A percentile compares a stretch with the other conserved stretches of the same genome.
Conservation (phyloP, 2,888 invertebrate genomes). For the Pollenia amentaria region DNA sequence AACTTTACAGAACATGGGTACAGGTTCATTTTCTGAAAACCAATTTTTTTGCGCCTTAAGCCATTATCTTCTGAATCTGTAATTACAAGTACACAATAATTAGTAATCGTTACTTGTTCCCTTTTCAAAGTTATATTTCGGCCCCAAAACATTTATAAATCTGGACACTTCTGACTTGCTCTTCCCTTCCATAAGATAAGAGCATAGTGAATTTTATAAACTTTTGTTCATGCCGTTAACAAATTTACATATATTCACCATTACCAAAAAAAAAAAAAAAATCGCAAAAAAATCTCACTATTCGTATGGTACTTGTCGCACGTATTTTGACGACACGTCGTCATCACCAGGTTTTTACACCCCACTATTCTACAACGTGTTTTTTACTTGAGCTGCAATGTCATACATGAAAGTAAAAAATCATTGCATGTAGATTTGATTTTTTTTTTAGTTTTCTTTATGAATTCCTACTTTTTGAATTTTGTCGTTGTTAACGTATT, state of each 20-base stretch:
- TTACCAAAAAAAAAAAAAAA: conserved; percentile 27
- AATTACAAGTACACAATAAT: too few species aligned
- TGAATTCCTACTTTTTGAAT: conserved; percentile 74
- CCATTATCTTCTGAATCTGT: too few species aligned
- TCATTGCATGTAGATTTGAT: conserved; percentile 41
- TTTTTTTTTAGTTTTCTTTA: conserved; percentile 65
- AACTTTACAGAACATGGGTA: too few species aligned
- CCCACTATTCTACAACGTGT: conserved; percentile 1
- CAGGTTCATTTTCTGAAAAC: too few species aligned
- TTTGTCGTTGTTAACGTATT: conserved; percentile 76
- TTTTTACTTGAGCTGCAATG: conserved; percentile 3
- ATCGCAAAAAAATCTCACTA: background rate
- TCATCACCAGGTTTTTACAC: conserved; percentile 22
- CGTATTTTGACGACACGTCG: conserved; percentile 62
- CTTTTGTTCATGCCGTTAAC: conserved; percentile 46
- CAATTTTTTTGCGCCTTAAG: too few species aligned
- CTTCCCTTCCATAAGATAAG: background rate
- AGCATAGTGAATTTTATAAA: background rate
- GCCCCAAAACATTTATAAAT: background rate
- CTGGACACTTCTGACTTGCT: conserved; percentile 6
- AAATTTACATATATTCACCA: conserved; percentile 61
- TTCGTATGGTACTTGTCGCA: conserved; percentile 43
- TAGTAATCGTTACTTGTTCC: too few species aligned
- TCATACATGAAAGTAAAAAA: conserved; percentile 47
- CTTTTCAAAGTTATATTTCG: background rate